Conservation (phyloP, 2,797 vertebrate genomes). For the Dendrocincla fuliginosa region DNA sequence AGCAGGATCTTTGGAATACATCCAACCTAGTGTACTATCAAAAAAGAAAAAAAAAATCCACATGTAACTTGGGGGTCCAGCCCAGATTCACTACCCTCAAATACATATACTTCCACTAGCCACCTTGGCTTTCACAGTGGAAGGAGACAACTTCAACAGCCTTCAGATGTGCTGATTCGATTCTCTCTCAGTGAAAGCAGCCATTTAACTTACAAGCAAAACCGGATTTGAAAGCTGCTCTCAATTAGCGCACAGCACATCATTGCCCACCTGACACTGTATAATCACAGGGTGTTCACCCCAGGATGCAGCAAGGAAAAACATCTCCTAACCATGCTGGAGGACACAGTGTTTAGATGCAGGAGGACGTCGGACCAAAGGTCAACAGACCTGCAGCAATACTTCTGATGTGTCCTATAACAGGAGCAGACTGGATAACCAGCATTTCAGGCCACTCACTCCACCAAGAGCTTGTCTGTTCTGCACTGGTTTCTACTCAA, state of each 20-base stretch:
- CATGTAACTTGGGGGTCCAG: not conserved
- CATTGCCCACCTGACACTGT: slow-evolving; percentile 9
- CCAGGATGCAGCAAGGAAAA: not conserved
- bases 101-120: not conserved
- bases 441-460: not conserved
- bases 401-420: not conserved
- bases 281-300: not conserved
- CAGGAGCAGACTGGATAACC: not conserved
- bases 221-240: slow-evolving; percentile 35
- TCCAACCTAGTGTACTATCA: not conserved
- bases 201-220: slow-evolving; percentile 40
- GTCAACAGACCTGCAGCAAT: not conserved
- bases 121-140: not conserved
- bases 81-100: not conserved
- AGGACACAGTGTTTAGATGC: not conserved
- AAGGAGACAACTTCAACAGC: not conserved
- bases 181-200: not conserved
- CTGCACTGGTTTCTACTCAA: not conserved
- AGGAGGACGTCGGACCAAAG: not conserved
- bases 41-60: not conserved
- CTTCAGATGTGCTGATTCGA: not conserved
- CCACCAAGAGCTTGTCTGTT: not conserved
- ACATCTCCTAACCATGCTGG: not conserved
- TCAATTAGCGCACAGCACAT: not conserved
- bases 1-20: not conserved